phyloP scores from a whole-genome alignment of 2,797 vertebrate species.

The Sparus aurata region DNA sequence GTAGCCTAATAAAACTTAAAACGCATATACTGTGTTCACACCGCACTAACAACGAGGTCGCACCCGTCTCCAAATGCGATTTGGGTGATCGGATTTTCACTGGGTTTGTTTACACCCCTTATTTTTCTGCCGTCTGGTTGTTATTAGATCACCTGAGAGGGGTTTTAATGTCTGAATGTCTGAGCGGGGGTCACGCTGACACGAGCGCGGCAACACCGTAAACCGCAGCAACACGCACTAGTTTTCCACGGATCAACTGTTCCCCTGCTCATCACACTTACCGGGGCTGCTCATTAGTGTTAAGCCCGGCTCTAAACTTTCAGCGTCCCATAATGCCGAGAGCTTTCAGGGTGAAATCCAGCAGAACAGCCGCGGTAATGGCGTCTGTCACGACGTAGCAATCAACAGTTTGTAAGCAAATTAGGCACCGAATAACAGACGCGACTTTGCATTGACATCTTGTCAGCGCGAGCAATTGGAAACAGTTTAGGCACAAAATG shows the following conservation, averaged over 20 bases:
- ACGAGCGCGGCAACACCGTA: slow-evolving; percentile 24
- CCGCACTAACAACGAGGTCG: slow-evolving; percentile 46
- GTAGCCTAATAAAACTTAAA: slow-evolving; percentile 50
- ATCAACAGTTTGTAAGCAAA: slow-evolving; percentile 62
- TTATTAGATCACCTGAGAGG: slow-evolving; percentile 44
- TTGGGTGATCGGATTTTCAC: slow-evolving; percentile 36
- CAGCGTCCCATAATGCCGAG: slow-evolving; percentile 39
- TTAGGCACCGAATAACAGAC: slow-evolving; percentile 38
- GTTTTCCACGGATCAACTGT: slow-evolving; percentile 50
- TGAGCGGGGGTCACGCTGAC: slow-evolving; percentile 42
- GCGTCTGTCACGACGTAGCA: slow-evolving; percentile 27
- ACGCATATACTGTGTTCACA: slow-evolving; percentile 43
- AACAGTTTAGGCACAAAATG: slow-evolving; percentile 16
- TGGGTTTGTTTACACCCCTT: slow-evolving; percentile 34
- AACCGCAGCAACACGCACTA: slow-evolving; percentile 20
- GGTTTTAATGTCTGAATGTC: slow-evolving; percentile 36
- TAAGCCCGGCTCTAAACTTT: slow-evolving; percentile 47
- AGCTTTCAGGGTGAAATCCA: slow-evolving; percentile 33
- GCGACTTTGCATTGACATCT: slow-evolving; percentile 10
- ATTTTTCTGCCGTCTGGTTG: slow-evolving; percentile 18
- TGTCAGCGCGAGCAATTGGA: not conserved
- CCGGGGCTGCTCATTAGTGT: slow-evolving; percentile 48
- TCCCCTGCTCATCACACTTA: slow-evolving; percentile 59
- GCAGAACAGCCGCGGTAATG: slow-evolving; percentile 27
- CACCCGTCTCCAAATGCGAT: slow-evolving; percentile 30